A percentile compares a stretch with the other conserved stretches of the same genome.
Conservation (phyloP, 2,888 invertebrate species). For the Exephanes ischioxanthus region DNA sequence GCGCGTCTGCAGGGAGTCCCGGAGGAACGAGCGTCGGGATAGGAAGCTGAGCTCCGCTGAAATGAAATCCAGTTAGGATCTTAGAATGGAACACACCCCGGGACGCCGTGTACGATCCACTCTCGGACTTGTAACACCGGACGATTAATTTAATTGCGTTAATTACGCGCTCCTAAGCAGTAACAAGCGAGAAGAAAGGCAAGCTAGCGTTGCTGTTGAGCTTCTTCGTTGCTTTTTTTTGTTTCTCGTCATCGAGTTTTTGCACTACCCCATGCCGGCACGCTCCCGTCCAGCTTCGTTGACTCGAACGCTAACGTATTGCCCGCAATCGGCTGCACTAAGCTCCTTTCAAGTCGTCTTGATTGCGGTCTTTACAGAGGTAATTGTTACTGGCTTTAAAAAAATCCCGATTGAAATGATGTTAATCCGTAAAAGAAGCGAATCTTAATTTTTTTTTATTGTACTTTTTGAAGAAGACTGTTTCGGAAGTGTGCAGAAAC, state of each 20-base stretch:
- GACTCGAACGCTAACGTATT: neutral
- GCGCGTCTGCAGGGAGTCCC: conserved; percentile 32
- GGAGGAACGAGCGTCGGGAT: neutral
- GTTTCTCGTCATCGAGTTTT: conserved; percentile 37
- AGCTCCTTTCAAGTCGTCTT: neutral
- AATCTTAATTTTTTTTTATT: neutral
- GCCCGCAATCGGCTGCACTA: neutral
- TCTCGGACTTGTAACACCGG: conserved; percentile 48
- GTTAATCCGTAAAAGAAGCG: neutral
- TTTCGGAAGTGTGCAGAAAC: neutral
- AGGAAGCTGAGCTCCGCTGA: conserved; percentile 16
- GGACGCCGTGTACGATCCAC: conserved; percentile 37
- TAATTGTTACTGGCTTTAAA: neutral
- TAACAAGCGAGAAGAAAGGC: conserved; percentile 35
- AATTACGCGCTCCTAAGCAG: conserved; percentile 50
- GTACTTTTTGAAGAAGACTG: neutral
- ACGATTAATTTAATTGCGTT: conserved; percentile 65
- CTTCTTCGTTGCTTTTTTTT: conserved; percentile 14
- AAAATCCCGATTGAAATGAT: neutral
- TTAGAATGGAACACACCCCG: conserved; percentile 34
- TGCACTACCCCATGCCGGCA: neutral
- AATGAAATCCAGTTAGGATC: conserved; percentile 36
- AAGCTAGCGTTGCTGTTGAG: conserved; percentile 19
- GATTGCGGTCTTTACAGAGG: neutral
- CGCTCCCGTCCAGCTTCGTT: neutral